Conservation (phyloP, 2,797 vertebrate genomes). For the Danionella dracula region DNA sequence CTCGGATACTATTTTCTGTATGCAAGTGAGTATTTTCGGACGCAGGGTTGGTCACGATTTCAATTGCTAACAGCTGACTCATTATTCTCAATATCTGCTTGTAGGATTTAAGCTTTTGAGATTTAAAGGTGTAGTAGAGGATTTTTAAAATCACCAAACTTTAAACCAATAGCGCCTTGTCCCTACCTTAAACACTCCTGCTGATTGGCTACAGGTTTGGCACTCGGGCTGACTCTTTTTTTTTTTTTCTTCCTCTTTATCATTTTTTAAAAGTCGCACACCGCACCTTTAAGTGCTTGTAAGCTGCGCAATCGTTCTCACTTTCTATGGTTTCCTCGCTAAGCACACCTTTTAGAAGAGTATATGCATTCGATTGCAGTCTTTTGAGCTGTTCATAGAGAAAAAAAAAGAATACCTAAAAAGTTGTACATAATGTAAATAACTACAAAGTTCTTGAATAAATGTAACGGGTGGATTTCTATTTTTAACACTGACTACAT, state of each 20-base stretch:
- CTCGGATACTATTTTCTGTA: too few relatives aligned
- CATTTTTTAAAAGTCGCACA: too few relatives aligned
- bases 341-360: slow-evolving; percentile 80
- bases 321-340: too few relatives aligned
- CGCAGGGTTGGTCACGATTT: slow-evolving; percentile 36
- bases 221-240: too few relatives aligned
- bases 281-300: too few relatives aligned
- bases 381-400: slow-evolving; percentile 70
- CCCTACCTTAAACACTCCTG: too few relatives aligned
- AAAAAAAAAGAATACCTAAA: slow-evolving; percentile 69
- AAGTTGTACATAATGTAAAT: slow-evolving; percentile 78
- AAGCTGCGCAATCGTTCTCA: too few relatives aligned
- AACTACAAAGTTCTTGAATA: slow-evolving; percentile 72
- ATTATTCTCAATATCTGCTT: slow-evolving; percentile 32
- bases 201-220: too few relatives aligned
- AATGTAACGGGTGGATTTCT: slow-evolving; percentile 78
- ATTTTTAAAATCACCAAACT: too few relatives aligned
- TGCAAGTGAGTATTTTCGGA: too few relatives aligned
- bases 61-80: slow-evolving; percentile 39
- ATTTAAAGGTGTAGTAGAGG: slow-evolving; percentile 47
- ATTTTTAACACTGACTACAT: slow-evolving; percentile 84
- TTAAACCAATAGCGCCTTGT: too few relatives aligned
- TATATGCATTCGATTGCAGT: slow-evolving; percentile 73
- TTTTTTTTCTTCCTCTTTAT: too few relatives aligned
- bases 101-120: slow-evolving; percentile 46